Percentiles rank a stretch among this genome's conserved stretches.
Conservation (phyloP, 2,113 vertebrate species). For the Myiozetetes cayanensis region DNA sequence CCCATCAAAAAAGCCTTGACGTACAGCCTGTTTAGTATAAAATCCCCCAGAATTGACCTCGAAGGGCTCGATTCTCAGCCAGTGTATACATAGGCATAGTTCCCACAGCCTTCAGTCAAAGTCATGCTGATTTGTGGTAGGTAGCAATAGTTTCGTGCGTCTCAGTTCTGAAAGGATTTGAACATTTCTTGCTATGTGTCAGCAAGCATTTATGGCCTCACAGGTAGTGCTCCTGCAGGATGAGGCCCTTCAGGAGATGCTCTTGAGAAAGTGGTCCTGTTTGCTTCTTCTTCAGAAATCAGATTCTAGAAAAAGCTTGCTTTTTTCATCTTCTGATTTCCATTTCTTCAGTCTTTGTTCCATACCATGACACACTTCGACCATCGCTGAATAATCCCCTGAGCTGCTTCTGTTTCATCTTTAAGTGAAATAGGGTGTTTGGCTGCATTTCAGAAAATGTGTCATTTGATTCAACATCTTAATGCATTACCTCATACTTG, state of each 20-base stretch:
- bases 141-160: not conserved
- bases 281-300: constrained; percentile 2
- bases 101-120: not conserved
- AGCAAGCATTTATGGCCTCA: not conserved
- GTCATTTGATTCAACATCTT: not conserved
- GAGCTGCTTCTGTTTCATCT: not conserved
- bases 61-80: not conserved
- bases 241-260: not conserved
- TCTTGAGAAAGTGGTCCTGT: not conserved
- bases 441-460: not conserved
- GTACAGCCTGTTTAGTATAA: not conserved
- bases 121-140: not conserved
- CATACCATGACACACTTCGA: not conserved
- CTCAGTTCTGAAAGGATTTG: not conserved
- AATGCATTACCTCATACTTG: not conserved
- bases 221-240: not conserved
- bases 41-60: not conserved
- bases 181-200: not conserved
- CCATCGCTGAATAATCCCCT: not conserved
- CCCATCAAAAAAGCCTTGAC: not conserved
- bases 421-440: not conserved
- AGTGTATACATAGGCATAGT: not conserved
- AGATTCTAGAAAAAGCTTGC: not conserved
- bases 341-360: not conserved
- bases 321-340: not conserved